phyloP scores from a whole-genome alignment of 2,797 vertebrate genomes.

The Cirrhinus mrigala region DNA sequence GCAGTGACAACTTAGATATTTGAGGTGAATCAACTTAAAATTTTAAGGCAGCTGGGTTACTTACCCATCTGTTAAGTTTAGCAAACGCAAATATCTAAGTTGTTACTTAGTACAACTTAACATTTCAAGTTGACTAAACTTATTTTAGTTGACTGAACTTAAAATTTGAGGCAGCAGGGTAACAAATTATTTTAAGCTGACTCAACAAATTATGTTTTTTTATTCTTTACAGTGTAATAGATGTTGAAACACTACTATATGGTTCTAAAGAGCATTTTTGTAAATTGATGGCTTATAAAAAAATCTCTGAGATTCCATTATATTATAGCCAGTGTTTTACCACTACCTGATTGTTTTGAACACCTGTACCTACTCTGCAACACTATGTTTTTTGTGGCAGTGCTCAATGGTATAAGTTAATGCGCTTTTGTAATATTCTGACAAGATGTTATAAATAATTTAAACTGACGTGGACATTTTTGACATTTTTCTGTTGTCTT shows the following conservation, averaged over 20 bases:
- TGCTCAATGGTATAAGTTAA: conserved; percentile 19
- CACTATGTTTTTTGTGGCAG: background rate
- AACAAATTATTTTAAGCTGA: too few species aligned
- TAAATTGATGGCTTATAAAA: background rate
- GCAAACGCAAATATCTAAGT: too few species aligned
- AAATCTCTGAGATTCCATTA: background rate
- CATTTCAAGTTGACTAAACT: too few species aligned
- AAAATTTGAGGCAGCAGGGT: too few species aligned
- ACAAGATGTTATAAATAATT: background rate
- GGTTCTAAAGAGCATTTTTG: background rate
- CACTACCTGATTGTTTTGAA: background rate
- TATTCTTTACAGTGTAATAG: too few species aligned
- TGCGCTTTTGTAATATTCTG: conserved; percentile 19
- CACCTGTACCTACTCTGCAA: background rate
- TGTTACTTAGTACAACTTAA: too few species aligned
- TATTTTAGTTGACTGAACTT: too few species aligned
- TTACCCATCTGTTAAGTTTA: too few species aligned
- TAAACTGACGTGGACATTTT: conserved; percentile 4
- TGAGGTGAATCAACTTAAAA: too few species aligned
- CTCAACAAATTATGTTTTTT: too few species aligned
- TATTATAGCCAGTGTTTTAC: background rate
- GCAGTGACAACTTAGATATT: too few species aligned
- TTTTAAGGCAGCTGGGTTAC: too few species aligned
- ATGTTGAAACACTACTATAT: background rate
- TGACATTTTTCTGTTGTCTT: background rate